phyloP scores from a whole-genome alignment of 2,888 invertebrate genomes.

The Luperina testacea region DNA sequence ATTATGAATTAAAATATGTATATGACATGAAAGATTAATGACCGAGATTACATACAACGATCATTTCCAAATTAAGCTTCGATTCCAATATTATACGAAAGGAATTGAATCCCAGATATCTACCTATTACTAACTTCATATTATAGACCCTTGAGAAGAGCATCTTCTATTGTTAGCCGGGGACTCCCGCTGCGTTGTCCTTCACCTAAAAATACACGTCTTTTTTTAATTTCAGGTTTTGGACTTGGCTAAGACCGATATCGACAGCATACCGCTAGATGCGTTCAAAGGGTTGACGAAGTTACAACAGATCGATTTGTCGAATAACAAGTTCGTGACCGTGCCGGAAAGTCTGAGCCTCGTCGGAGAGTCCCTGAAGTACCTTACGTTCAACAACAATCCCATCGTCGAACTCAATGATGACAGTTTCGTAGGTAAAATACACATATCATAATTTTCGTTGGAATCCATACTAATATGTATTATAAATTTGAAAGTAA shows the following conservation, averaged over 20 bases:
- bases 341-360: slow-evolving; percentile 90
- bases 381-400: slow-evolving; percentile 91
- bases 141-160: slow-evolving; percentile 15
- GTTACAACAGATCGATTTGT: slow-evolving; percentile 90
- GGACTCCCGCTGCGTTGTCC: slow-evolving; percentile 49
- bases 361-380: slow-evolving; percentile 89
- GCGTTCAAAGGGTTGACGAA: slow-evolving; percentile 87
- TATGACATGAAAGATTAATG: slow-evolving; percentile 30
- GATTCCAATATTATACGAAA: slow-evolving; percentile 22
- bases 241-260: slow-evolving; percentile 90
- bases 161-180: slow-evolving; percentile 41
- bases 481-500: no score
- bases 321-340: slow-evolving; percentile 90
- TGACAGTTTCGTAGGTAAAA: slow-evolving; percentile 90
- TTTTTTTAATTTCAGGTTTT: slow-evolving; percentile 82
- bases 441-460: slow-evolving; percentile 1
- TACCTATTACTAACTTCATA: slow-evolving; percentile 12
- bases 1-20: slow-evolving; percentile 38
- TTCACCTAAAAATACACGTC: slow-evolving; percentile 30
- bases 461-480: background rate
- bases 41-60: slow-evolving; percentile 30
- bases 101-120: slow-evolving; percentile 1
- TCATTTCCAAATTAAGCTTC: slow-evolving; percentile 27
- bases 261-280: slow-evolving; percentile 89
- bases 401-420: slow-evolving; percentile 90